Conservation (phyloP, 2,113 vertebrate genomes). For the Pteropus alecto region DNA sequence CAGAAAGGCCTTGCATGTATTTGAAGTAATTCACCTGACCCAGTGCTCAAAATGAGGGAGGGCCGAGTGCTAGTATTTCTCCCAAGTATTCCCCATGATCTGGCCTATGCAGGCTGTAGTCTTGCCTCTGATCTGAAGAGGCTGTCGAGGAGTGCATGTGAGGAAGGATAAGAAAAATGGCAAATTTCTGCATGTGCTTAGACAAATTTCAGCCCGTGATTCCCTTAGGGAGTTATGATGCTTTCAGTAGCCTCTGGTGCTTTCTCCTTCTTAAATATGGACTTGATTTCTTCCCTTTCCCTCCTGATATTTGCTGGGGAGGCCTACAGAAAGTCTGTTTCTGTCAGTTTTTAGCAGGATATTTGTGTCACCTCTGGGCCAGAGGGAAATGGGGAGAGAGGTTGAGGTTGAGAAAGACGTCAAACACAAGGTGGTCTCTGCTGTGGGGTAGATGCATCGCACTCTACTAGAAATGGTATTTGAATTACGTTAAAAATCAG, state of each 20-base stretch:
- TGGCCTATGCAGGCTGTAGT: neutral
- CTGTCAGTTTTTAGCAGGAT: neutral
- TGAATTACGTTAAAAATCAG: neutral
- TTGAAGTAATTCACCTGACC: constrained; percentile 81
- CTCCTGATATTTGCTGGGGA: neutral
- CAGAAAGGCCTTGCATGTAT: constrained; percentile 76
- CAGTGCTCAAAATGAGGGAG: constrained; percentile 69
- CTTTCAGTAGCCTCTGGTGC: constrained; percentile 1
- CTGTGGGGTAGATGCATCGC: neutral
- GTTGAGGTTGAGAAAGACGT: neutral
- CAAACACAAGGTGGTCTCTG: neutral
- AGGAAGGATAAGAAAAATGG: constrained; percentile 22
- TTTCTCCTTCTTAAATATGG: constrained; percentile 24
- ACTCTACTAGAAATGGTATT: neutral
- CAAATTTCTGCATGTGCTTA: constrained; percentile 1
- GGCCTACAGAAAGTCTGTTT: neutral
- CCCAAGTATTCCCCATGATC: constrained; percentile 39
- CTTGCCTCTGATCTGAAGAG: constrained; percentile 37
- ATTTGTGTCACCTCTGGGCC: neutral
- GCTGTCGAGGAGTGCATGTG: neutral
- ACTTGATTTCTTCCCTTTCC: constrained; percentile 23
- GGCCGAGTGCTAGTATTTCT: constrained; percentile 53
- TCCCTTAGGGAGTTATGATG: neutral
- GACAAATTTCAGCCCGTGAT: neutral
- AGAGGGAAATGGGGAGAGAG: neutral